Percentiles rank a stretch among this genome's conserved stretches.
phyloP scores from a whole-genome alignment of 2,113 vertebrate species.

The Ailurus styani region DNA sequence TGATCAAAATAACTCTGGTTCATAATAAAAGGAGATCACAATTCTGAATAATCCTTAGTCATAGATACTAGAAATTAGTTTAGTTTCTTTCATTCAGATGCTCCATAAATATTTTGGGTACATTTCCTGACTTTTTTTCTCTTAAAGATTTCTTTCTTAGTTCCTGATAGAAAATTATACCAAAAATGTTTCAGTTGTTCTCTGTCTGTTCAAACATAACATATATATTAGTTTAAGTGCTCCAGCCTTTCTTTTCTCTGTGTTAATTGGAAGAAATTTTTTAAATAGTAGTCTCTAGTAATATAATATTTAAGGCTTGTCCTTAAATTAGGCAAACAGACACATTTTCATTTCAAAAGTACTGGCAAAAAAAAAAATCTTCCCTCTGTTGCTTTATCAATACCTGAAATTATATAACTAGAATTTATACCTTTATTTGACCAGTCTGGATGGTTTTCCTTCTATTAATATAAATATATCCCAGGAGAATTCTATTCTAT shows the following conservation, averaged over 20 bases:
- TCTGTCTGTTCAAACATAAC: not conserved
- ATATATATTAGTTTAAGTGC: not conserved
- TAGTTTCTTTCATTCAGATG: not conserved
- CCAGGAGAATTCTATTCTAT: not conserved
- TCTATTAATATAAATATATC: not conserved
- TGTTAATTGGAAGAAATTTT: not conserved
- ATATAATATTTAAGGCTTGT: not conserved
- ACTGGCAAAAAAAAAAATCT: not conserved
- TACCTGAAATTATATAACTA: not conserved
- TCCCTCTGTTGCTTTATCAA: not conserved
- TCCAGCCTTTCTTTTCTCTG: not conserved
- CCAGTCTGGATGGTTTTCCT: not conserved
- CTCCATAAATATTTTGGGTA: not conserved
- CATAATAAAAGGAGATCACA: not conserved
- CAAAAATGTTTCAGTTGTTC: not conserved
- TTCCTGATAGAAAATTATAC: not conserved
- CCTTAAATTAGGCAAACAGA: not conserved
- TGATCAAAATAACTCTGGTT: not conserved
- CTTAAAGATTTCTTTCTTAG: not conserved
- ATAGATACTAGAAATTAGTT: not conserved
- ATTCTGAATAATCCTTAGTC: not conserved
- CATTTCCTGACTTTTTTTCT: not conserved
- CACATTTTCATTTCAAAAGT: not conserved
- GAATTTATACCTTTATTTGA: not conserved
- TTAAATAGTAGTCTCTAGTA: not conserved